Conservation (phyloP, 2,113 vertebrate species). For the Bos javanicus region DNA sequence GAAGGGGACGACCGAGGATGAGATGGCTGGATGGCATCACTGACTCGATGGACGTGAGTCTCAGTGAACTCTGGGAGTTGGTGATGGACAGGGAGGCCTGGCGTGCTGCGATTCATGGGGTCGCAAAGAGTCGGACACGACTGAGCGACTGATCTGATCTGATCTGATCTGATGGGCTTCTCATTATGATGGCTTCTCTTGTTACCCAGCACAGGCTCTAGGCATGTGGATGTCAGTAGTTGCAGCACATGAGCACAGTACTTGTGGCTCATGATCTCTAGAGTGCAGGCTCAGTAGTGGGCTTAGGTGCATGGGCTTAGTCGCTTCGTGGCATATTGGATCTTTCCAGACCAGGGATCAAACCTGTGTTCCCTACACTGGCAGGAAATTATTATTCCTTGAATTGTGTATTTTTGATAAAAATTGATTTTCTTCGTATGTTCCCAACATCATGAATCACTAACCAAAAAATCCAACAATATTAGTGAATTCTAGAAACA, state of each 20-base stretch:
- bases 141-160: too few relatives aligned
- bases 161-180: background rate
- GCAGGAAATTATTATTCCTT: background rate
- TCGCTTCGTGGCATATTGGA: fast-evolving
- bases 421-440: background rate
- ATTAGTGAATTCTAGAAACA: background rate
- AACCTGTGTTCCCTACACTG: background rate
- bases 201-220: background rate
- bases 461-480: background rate
- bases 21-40: too few relatives aligned
- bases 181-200: background rate
- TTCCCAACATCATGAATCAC: background rate
- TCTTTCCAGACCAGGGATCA: background rate
- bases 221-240: background rate
- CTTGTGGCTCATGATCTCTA: background rate
- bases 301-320: background rate
- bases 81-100: too few relatives aligned
- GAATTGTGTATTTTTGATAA: background rate
- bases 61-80: too few relatives aligned
- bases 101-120: too few relatives aligned
- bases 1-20: too few relatives aligned
- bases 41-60: too few relatives aligned
- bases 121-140: too few relatives aligned
- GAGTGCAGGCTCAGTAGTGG: background rate
- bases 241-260: background rate